Base-by-base conservation (phyloP, 2,113 vertebrate genomes). In the Hassar affinis region DNA sequence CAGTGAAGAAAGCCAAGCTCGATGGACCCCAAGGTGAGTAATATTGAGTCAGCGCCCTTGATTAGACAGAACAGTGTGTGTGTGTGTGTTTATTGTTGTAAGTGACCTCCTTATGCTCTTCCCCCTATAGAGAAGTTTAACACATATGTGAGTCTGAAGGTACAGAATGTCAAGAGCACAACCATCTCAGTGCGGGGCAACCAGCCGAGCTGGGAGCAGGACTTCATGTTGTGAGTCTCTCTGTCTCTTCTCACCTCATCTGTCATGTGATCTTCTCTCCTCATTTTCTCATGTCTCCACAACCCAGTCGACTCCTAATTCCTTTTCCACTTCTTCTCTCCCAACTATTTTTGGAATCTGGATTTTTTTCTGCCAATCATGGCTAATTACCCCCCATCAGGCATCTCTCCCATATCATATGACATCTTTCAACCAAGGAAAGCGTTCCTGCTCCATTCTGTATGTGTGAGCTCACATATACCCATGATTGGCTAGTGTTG, bases 91-190 rank as follows among this genome's bases (percentile, higher is more conserved):
- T 72, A 25, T 72, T 51, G 15, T 30, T 33, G 47, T 27, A 10
- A 10, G 3, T 75, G 27, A 76, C 49, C 20, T 84, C 12, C 61
- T 64, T 33, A 14, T 61, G 27, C 22, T 88, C 57, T 83, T 51
- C 57, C 38, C 59, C 90, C 57, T 11, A 69, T 94, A 99, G 98
- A 99, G 88, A 98, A 98, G 86, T 98, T 98, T 91, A 99, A 99
- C 93, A 97, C 97, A 0, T 99, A 99, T 12, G 97, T 99, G 92
- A 97, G 96, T n/a, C 93, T 99, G 88, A 99, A 99, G 88, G 98
- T 99, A 45, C 98, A 99, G 92, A 99, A 99, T 96, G 97, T 99
- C 89, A 99, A 99, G 94, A 99, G 98, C 92, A 99, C 98, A 6
- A 99, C 97, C 45, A 97, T 99, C 0, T 95, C 97, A 0, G 98